Percentiles rank a stretch among this genome's conserved stretches.
These are phyloP conservation scores for Papilio helenus DNA, from an alignment of 1,140 invertebrate species.

Conservation along the genomic window DNA sequence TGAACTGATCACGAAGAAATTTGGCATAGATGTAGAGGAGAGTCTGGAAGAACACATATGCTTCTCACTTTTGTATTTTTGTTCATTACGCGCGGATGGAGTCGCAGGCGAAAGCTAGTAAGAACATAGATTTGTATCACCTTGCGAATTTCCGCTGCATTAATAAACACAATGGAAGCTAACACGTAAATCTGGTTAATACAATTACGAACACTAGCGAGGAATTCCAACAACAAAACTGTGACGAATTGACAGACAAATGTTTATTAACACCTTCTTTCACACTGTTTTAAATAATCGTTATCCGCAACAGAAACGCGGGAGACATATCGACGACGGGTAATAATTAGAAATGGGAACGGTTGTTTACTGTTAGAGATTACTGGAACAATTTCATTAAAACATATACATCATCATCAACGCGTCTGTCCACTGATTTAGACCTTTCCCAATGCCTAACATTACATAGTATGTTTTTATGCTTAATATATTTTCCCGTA, in stretches of 20 bases:
- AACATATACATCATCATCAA: neutral
- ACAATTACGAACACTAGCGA: neutral
- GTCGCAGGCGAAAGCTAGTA: no score
- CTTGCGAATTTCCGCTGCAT: neutral
- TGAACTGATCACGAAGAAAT: no score
- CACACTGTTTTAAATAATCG: neutral
- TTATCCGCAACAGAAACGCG: neutral
- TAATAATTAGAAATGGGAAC: neutral
- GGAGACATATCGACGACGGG: neutral
- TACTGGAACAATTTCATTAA: neutral
- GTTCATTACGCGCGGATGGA: no score
- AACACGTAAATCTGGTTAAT: neutral
- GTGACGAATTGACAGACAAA: constrained; percentile 4
- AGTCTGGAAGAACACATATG: no score
- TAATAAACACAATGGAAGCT: neutral
- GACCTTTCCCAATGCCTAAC: neutral
- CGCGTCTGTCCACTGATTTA: neutral
- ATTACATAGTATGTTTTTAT: neutral
- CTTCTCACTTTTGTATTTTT: no score
- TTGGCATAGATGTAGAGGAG: no score
- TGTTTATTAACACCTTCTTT: neutral
- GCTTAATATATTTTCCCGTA: neutral
- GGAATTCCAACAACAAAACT: constrained; percentile 4
- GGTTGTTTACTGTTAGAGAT: neutral
- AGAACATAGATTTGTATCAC: neutral